These are phyloP conservation scores for Mastomys natalensis DNA, from an alignment of 2,113 vertebrate species.

Conservation along the genomic window DNA sequence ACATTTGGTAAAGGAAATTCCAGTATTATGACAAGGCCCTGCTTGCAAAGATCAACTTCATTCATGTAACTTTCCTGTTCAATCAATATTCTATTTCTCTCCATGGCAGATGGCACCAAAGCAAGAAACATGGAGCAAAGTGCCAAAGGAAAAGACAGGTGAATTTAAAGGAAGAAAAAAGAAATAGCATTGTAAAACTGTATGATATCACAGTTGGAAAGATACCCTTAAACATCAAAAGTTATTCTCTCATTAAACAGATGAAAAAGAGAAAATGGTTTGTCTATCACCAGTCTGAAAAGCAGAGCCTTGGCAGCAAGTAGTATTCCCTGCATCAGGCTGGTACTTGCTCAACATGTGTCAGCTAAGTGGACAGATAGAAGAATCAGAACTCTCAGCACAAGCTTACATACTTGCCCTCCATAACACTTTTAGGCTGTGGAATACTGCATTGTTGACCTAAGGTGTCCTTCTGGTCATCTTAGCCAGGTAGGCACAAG, in stretches of 20 bases:
- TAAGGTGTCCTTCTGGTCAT: background rate
- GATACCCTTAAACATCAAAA: background rate
- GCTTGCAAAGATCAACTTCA: background rate
- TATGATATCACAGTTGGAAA: slow-evolving; percentile 7
- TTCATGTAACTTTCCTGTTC: background rate
- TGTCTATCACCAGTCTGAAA: background rate
- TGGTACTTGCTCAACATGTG: background rate
- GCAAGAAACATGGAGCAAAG: background rate
- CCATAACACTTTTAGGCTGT: no score
- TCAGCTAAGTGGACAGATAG: background rate
- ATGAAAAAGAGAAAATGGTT: background rate
- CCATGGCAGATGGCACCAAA: slow-evolving; percentile 19
- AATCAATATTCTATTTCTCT: background rate
- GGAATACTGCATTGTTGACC: background rate
- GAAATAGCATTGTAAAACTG: background rate
- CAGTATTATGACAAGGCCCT: background rate
- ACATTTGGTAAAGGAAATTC: background rate
- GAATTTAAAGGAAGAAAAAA: background rate
- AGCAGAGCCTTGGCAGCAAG: background rate
- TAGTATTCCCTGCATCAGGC: background rate
- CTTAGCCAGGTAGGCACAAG: background rate
- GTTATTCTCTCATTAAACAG: background rate
- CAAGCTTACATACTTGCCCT: background rate
- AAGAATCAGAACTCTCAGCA: background rate
- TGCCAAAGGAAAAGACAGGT: background rate